Evolutionary conservation across 2,888 invertebrate species (phyloP).

Genomic region (Leptinotarsa rubiginosa): DNA sequence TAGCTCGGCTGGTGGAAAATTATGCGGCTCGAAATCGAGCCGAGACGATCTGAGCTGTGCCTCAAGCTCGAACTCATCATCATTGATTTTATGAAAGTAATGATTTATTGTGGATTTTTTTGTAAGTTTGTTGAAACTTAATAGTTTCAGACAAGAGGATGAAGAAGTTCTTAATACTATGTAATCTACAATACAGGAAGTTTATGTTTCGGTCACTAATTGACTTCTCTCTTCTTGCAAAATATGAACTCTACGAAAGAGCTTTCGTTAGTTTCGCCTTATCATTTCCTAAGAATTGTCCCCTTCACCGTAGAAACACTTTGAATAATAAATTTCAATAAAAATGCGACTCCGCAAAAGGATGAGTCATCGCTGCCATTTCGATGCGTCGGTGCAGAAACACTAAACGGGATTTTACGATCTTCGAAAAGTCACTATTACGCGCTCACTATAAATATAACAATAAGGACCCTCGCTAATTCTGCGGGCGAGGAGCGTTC

Average conservation of each 20-base stretch:
- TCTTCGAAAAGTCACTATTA: slow-evolving; percentile 52
- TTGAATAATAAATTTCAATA: slow-evolving; percentile 40
- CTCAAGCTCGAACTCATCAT: too few species aligned
- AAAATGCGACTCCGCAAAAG: slow-evolving; percentile 25
- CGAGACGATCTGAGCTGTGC: too few species aligned
- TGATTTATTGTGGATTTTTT: too few species aligned
- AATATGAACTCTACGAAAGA: background rate
- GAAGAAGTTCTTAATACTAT: too few species aligned
- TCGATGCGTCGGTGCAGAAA: slow-evolving; percentile 41
- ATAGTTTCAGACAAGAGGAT: too few species aligned
- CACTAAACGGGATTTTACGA: slow-evolving; percentile 58
- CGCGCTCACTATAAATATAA: slow-evolving; percentile 36
- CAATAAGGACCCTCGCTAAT: slow-evolving; percentile 40
- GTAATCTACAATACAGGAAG: too few species aligned
- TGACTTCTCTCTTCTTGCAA: background rate
- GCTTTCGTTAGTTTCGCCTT: background rate
- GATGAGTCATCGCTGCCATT: slow-evolving; percentile 38
- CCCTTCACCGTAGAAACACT: slow-evolving; percentile 27
- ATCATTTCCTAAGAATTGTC: slow-evolving; percentile 12
- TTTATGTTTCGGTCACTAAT: too few species aligned
- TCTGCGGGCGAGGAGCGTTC: slow-evolving; percentile 17
- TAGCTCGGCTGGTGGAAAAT: too few species aligned
- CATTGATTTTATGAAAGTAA: too few species aligned
- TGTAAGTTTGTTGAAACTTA: too few species aligned
- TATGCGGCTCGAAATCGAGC: too few species aligned